phyloP scores from a whole-genome alignment of 2,888 invertebrate genomes.

The Agrypnus murinus region DNA sequence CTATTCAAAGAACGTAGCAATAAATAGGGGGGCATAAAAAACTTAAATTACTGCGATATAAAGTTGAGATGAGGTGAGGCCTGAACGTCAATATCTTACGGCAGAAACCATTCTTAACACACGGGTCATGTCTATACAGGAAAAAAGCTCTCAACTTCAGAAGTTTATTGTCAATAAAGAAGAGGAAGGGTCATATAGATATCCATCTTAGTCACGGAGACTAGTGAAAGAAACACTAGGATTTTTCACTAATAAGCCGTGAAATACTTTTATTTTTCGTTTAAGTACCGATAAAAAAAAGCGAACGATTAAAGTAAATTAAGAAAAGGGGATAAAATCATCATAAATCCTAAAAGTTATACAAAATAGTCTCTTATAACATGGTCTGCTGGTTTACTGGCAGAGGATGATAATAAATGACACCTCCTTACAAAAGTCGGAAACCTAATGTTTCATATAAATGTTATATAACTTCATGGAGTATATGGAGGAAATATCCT shows the following conservation, averaged over 20 bases:
- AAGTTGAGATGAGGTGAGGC: conserved; percentile 41
- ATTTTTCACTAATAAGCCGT: conserved; percentile 16
- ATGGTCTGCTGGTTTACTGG: conserved; percentile 36
- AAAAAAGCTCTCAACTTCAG: conserved; percentile 46
- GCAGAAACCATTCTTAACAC: conserved; percentile 43
- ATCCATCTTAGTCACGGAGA: conserved; percentile 5
- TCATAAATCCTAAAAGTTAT: conserved; percentile 6
- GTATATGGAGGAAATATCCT: conserved; percentile 4
- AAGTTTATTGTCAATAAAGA: conserved; percentile 48
- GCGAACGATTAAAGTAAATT: too few relatives aligned
- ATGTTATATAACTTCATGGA: conserved; percentile 35
- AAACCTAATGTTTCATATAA: conserved; percentile 35
- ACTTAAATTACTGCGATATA: conserved; percentile 29
- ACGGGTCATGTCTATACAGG: conserved; percentile 45
- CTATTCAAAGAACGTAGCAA: conserved; percentile 19
- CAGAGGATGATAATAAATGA: conserved; percentile 38
- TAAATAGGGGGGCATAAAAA: conserved; percentile 29
- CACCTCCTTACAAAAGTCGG: conserved; percentile 37
- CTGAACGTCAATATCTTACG: conserved; percentile 39
- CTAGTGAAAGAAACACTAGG: not conserved
- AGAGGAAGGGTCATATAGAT: conserved; percentile 28
- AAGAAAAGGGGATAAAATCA: too few relatives aligned
- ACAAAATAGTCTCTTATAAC: conserved; percentile 24
- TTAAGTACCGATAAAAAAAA: too few relatives aligned
- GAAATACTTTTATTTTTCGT: not conserved